Conservation (phyloP, 37 sponge, comb jelly and placozoan genomes). For the Haliclona indistincta region DNA sequence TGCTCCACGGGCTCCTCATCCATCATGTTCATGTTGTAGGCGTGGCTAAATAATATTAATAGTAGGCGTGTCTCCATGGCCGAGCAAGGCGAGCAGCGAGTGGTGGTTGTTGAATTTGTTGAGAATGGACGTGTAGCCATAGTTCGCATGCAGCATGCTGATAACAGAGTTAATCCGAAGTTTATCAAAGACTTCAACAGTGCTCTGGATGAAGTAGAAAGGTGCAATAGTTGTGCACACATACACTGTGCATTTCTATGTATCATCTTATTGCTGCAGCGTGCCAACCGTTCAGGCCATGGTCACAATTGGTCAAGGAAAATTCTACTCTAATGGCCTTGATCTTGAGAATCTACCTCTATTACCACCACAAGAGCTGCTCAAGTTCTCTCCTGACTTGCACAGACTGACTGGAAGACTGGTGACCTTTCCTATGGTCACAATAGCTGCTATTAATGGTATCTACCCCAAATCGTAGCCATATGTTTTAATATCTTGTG, state of each 20-base stretch:
- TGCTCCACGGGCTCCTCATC: too few relatives aligned
- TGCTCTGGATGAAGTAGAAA: constrained; percentile 60
- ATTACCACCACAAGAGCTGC: too few relatives aligned
- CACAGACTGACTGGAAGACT: constrained; percentile 1
- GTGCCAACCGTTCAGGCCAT: constrained; percentile 5
- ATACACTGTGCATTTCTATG: too few relatives aligned
- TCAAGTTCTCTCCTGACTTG: too few relatives aligned
- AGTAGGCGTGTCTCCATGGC: too few relatives aligned
- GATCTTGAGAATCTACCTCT: not conserved
- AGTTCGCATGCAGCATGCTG: constrained; percentile 43
- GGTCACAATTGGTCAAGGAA: constrained; percentile 30
- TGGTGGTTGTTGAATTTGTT: too few relatives aligned
- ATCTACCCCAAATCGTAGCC: not conserved
- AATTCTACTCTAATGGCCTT: constrained; percentile 54
- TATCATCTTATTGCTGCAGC: too few relatives aligned
- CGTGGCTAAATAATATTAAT: too few relatives aligned
- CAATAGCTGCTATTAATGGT: constrained; percentile 50
- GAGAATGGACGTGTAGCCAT: constrained; percentile 26
- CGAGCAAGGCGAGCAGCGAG: too few relatives aligned
- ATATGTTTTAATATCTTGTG: not conserved
- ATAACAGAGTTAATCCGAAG: constrained; percentile 52
- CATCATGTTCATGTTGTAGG: too few relatives aligned
- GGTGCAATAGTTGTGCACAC: too few relatives aligned
- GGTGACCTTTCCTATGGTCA: constrained; percentile 31
- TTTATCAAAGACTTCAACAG: constrained; percentile 35